phyloP scores from a whole-genome alignment of 2,113 vertebrate species.

The Misgurnus mizolepis region DNA sequence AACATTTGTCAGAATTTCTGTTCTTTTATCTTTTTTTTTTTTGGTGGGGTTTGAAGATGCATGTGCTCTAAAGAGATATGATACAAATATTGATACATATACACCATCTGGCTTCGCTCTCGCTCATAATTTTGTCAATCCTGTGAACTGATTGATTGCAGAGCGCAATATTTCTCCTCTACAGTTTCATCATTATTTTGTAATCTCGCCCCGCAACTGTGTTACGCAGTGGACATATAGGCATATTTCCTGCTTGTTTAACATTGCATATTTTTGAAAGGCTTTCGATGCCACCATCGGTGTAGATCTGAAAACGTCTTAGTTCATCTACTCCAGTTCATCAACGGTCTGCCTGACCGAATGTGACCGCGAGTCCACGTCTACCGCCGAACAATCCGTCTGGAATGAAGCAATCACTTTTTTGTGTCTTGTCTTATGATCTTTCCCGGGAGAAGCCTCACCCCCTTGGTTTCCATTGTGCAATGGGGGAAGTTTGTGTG shows the following conservation, averaged over 20 bases:
- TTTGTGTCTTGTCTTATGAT: neutral
- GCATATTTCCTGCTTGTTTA: constrained; percentile 68
- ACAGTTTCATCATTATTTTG: constrained; percentile 50
- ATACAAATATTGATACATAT: constrained; percentile 80
- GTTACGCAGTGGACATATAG: constrained; percentile 58
- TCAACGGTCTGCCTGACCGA: too few species aligned
- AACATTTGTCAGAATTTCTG: constrained; percentile 44
- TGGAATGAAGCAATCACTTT: constrained; percentile 10
- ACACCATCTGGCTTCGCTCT: constrained; percentile 52
- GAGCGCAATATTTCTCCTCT: constrained; percentile 53
- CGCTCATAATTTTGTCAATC: constrained; percentile 5
- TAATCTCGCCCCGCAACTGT: constrained; percentile 65
- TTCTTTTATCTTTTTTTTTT: constrained; percentile 52
- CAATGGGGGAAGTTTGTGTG: constrained; percentile 53
- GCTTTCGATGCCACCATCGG: constrained; percentile 58
- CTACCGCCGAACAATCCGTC: neutral
- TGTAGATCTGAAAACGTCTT: constrained; percentile 41
- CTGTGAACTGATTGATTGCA: constrained; percentile 56
- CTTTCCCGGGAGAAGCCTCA: constrained; percentile 23
- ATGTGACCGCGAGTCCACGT: constrained; percentile 4
- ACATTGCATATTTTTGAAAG: constrained; percentile 77
- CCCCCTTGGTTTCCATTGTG: constrained; percentile 48
- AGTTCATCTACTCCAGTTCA: neutral
- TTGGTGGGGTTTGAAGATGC: constrained; percentile 69
- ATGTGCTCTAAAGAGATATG: constrained; percentile 72